A percentile compares a stretch with the other conserved stretches of the same genome.
Evolutionary conservation across 1,140 invertebrate species (phyloP).

Genomic region (Glossosoma conforme): DNA sequence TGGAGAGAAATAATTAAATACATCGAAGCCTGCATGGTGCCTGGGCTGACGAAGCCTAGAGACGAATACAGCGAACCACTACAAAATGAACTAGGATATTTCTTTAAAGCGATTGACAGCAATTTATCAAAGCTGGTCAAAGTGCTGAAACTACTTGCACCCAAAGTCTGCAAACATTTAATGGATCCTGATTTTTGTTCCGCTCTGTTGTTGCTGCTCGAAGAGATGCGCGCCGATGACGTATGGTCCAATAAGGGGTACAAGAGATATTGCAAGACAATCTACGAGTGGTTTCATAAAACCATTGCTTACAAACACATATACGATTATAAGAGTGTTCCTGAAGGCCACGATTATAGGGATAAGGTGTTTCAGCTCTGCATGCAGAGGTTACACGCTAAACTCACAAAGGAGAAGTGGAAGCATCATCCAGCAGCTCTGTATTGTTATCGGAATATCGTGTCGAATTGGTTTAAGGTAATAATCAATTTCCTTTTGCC

Average conservation of each 20-base stretch:
- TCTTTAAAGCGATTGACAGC: neutral
- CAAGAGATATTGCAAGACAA: slow-evolving; percentile 5
- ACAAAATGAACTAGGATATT: neutral
- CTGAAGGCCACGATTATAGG: slow-evolving; percentile 1
- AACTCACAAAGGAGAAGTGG: slow-evolving; percentile 28
- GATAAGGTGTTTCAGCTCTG: slow-evolving; percentile 19
- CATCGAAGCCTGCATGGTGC: slow-evolving; percentile 21
- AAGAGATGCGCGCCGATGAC: slow-evolving; percentile 20
- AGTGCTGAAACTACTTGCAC: slow-evolving; percentile 8
- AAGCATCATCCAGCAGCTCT: slow-evolving; percentile 19
- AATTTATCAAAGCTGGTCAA: slow-evolving; percentile 7
- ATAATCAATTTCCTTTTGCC: neutral
- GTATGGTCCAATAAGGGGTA: slow-evolving; percentile 15
- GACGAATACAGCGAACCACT: slow-evolving; percentile 19
- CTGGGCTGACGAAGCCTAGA: slow-evolving; percentile 13
- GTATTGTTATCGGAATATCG: slow-evolving; percentile 18
- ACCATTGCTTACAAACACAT: slow-evolving; percentile 1
- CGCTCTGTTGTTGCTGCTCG: slow-evolving; percentile 13
- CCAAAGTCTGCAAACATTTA: neutral
- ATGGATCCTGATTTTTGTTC: slow-evolving; percentile 18
- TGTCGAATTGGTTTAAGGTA: slow-evolving; percentile 21
- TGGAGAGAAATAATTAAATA: slow-evolving; percentile 9
- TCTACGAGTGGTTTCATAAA: slow-evolving; percentile 10
- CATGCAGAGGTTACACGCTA: slow-evolving; percentile 25
- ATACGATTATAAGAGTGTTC: neutral